A percentile compares a stretch with the other conserved stretches of the same genome.
phyloP scores from a whole-genome alignment of 2,113 vertebrate genomes.

The Sapayoa aenigma region DNA sequence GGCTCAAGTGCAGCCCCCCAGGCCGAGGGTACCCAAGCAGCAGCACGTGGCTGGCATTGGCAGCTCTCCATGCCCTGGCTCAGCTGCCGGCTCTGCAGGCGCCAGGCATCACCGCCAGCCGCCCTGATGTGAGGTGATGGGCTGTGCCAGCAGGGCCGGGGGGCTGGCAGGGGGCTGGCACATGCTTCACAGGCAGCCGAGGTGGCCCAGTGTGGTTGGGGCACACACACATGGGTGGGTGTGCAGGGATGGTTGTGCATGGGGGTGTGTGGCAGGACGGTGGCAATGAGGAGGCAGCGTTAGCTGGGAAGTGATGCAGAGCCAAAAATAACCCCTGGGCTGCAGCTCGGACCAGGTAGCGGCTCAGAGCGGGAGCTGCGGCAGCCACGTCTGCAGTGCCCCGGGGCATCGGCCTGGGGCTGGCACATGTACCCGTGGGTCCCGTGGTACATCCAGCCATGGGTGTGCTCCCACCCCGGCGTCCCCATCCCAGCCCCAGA shows the following conservation, averaged over 20 bases:
- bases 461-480: background rate
- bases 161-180: background rate
- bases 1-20: background rate
- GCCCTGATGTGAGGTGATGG: background rate
- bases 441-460: fast-evolving
- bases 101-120: background rate
- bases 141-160: background rate
- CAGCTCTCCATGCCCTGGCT: background rate
- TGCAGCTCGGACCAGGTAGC: background rate
- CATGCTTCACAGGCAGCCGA: fast-evolving
- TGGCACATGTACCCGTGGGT: fast-evolving
- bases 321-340: conserved; percentile 45
- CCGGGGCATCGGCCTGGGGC: fast-evolving
- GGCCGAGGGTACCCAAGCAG: fast-evolving
- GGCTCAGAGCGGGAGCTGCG: background rate
- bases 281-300: background rate
- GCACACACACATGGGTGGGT: fast-evolving
- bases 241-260: fast-evolving
- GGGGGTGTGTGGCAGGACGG: background rate
- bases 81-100: background rate
- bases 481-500: fast-evolving
- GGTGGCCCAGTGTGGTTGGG: fast-evolving
- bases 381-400: background rate
- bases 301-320: conserved; percentile 37
- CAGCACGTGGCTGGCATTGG: background rate